Conservation (phyloP, 2,113 vertebrate species). For the Dromas ardeola region DNA sequence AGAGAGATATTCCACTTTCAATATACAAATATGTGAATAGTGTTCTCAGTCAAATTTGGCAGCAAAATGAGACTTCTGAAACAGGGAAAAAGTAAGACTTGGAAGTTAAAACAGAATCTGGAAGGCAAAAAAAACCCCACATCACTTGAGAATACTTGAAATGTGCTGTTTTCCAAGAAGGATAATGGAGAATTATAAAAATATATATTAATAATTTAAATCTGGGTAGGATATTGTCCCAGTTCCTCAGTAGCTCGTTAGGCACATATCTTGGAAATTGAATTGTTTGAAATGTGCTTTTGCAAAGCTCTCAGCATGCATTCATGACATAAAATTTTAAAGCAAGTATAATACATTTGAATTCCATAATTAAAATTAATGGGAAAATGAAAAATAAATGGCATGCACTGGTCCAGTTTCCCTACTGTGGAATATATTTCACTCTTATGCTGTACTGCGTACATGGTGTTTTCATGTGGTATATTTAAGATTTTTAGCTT, state of each 20-base stretch:
- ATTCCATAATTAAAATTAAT: slow-evolving; percentile 80
- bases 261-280: slow-evolving; percentile 64
- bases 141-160: slow-evolving; percentile 42
- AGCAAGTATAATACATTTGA: slow-evolving; percentile 71
- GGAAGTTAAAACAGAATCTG: not conserved
- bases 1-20: not conserved
- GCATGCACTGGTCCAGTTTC: slow-evolving; percentile 41
- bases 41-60: not conserved
- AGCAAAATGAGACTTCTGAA: not conserved
- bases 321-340: slow-evolving; percentile 72
- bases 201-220: slow-evolving; percentile 67
- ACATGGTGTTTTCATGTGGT: not conserved
- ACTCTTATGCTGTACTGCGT: not conserved
- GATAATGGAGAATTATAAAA: slow-evolving; percentile 30
- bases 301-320: slow-evolving; percentile 62
- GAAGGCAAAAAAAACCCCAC: not conserved
- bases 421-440: slow-evolving; percentile 12
- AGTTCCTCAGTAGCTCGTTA: slow-evolving; percentile 61
- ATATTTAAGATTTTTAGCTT: not conserved
- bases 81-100: not conserved
- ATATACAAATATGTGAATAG: slow-evolving; percentile 19
- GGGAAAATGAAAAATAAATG: slow-evolving; percentile 73
- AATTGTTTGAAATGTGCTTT: slow-evolving; percentile 74
- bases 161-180: slow-evolving; percentile 26
- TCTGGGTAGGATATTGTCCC: slow-evolving; percentile 11